Evolutionary conservation across 2,113 vertebrate genomes (phyloP).

Genomic region (Silurus meridionalis): DNA sequence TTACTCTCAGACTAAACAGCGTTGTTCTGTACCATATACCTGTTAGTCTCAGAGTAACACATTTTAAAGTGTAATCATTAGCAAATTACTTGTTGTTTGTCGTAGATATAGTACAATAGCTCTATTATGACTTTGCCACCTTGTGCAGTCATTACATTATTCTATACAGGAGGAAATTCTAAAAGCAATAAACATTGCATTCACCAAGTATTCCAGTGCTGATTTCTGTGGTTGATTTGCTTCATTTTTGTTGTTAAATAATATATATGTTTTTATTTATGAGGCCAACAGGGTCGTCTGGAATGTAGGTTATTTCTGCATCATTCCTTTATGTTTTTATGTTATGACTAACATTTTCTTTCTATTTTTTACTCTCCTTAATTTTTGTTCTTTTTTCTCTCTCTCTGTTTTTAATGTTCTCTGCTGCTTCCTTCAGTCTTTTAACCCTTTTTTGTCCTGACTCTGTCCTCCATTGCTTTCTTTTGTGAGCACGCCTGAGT

Average conservation of each 20-base stretch:
- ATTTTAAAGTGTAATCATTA: background rate
- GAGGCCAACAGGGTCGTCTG: background rate
- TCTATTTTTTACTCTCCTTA: background rate
- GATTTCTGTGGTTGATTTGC: conserved; percentile 5
- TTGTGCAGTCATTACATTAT: conserved; percentile 25
- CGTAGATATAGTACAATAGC: background rate
- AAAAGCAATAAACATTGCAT: background rate
- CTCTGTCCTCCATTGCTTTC: background rate
- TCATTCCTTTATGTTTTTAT: background rate
- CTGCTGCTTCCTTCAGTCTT: background rate
- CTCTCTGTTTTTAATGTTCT: background rate
- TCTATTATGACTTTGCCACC: background rate
- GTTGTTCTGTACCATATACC: background rate
- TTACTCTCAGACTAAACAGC: too few relatives aligned
- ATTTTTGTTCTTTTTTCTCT: background rate
- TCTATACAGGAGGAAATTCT: conserved; percentile 16
- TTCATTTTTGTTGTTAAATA: conserved; percentile 25
- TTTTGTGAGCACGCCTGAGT: conserved; percentile 23
- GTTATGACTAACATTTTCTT: background rate
- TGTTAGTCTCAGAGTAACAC: background rate
- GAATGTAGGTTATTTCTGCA: conserved; percentile 19
- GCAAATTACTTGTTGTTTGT: background rate
- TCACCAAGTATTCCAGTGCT: conserved; percentile 8
- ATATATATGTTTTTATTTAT: background rate
- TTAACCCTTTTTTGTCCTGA: too few relatives aligned